phyloP scores from a whole-genome alignment of 2,797 vertebrate species.

The Phoxinus dragarum region DNA sequence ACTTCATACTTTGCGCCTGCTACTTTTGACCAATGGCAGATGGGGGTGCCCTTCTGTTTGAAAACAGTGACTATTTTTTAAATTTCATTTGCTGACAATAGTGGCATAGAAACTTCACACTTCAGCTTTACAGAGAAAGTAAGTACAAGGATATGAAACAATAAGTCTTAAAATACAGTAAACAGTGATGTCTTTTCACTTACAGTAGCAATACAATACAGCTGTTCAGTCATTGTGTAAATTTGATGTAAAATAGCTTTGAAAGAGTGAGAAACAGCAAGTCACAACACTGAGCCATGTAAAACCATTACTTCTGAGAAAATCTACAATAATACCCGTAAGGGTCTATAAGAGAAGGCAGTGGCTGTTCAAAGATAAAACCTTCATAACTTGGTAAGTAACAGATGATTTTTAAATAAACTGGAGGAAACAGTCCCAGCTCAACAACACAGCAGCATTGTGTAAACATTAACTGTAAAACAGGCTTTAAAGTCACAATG shows the following conservation, averaged over 20 bases:
- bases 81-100: not conserved
- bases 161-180: not conserved
- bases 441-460: not conserved
- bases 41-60: not conserved
- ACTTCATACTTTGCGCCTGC: too few species aligned
- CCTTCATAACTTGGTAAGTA: not conserved
- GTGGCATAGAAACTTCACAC: not conserved
- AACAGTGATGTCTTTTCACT: not conserved
- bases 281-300: not conserved
- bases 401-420: not conserved
- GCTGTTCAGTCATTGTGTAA: not conserved
- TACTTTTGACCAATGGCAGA: not conserved
- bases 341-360: not conserved
- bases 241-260: not conserved
- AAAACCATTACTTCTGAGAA: not conserved
- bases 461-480: slow-evolving; percentile 20
- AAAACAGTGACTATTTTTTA: not conserved
- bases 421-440: not conserved
- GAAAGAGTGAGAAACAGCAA: not conserved
- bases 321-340: not conserved
- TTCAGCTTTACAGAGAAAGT: slow-evolving; percentile 7
- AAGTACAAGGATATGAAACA: not conserved
- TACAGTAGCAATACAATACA: not conserved
- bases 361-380: slow-evolving; percentile 1
- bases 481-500: not conserved